Base-by-base conservation (phyloP, 2,113 vertebrate genomes). In the Trinectes maculatus region DNA sequence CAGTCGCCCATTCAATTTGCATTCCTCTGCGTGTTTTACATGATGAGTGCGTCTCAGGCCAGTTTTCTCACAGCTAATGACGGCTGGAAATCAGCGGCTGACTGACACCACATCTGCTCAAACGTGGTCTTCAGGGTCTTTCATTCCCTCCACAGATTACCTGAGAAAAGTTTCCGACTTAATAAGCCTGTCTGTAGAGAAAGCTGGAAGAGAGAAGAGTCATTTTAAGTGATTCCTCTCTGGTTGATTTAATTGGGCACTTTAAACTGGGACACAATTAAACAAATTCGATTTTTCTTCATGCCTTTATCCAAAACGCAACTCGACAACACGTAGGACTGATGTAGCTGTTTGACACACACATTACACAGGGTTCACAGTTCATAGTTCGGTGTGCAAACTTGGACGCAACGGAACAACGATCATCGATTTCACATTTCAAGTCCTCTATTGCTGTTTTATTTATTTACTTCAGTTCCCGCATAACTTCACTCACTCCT, bases 1-100 rank as follows among this genome's bases (percentile, higher is more conserved):
- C 26, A 12, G 15, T 58, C 28, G 26, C 44, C 62, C 28, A 10
- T 49, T 78, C 22, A 21, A 3, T 31, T 22, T 48, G 42, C 16
- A 40, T 51, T 63, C 24, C n/a, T 42, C 57, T 37, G 33, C 71
- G 33, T 57, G 71, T 75, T 77, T 47, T 57, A 71, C 42, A 48
- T 0, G 34, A 62, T 25, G 26, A 29, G 5, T 39, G 19, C 21
- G 42, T 46, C 0, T 22, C 29, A 58, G 37, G 58, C 39, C 1
- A 33, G 48, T 65, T 51, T 72, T 71, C 58, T 19, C 21, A 13
- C 5, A 44, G 24, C 54, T 56, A 37, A 70, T 73, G 49, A 73
- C 66, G 25, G 25, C 47, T 70, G 3, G 25, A 39, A 46, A 69
- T 80, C 47, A 71, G 59, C 19, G 5, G 21, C 1, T 58, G 63